Percentiles rank a stretch among this genome's conserved stretches.
phyloP scores from a whole-genome alignment of 2,888 invertebrate genomes.

The Baronia brevicornis region DNA sequence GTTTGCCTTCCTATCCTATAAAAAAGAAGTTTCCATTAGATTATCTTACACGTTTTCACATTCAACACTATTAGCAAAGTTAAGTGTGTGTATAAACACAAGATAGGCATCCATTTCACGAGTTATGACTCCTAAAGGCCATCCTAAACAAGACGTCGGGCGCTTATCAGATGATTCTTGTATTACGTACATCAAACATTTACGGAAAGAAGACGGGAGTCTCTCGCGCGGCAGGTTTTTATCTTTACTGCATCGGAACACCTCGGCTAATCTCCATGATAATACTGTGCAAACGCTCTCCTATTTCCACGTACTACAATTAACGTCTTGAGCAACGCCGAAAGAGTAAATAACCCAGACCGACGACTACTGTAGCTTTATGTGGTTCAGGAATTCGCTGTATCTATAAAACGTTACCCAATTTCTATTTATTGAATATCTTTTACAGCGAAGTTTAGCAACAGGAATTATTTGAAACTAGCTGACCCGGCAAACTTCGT shows the following conservation, averaged over 20 bases:
- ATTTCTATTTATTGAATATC: too few relatives aligned
- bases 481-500: too few relatives aligned
- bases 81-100: conserved; percentile 6
- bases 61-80: conserved; percentile 4
- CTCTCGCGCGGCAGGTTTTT: conserved; percentile 22
- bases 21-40: too few relatives aligned
- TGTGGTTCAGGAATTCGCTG: too few relatives aligned
- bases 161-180: conserved; percentile 21
- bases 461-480: too few relatives aligned
- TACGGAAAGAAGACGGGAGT: conserved; percentile 40
- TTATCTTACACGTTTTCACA: too few relatives aligned
- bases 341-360: conserved; percentile 10
- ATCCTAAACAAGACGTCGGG: conserved; percentile 15
- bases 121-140: conserved; percentile 6
- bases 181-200: conserved; percentile 38
- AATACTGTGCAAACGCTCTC: conserved; percentile 16
- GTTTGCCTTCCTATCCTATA: too few relatives aligned
- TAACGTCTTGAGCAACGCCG: conserved; percentile 7
- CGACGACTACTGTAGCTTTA: too few relatives aligned
- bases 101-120: conserved; percentile 5
- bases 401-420: too few relatives aligned
- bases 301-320: background rate
- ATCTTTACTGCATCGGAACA: conserved; percentile 40
- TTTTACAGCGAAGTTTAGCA: too few relatives aligned
- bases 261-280: conserved; percentile 34